These are phyloP conservation scores for Formica aserva DNA, from an alignment of 2,888 invertebrate species.

Conservation along the genomic window DNA sequence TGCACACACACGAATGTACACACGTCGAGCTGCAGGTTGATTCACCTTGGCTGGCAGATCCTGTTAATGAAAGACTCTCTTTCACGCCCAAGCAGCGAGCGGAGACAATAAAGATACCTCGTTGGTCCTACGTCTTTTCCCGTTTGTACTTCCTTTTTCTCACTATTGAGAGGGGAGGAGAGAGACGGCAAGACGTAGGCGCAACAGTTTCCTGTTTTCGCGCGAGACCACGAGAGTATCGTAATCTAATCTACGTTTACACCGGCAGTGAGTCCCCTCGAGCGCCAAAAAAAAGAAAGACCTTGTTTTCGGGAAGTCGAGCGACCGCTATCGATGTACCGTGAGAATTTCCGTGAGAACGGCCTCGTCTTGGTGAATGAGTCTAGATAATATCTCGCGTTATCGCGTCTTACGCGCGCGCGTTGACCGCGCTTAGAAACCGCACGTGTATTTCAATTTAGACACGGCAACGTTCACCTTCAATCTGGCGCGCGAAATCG, in stretches of 20 bases:
- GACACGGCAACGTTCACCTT: neutral
- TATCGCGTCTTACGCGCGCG: neutral
- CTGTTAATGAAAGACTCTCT: conserved; percentile 82
- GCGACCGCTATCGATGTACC: conserved; percentile 40
- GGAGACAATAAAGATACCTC: conserved; percentile 76
- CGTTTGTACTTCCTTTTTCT: conserved; percentile 39
- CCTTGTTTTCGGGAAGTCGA: conserved; percentile 63
- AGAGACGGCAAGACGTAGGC: conserved; percentile 28
- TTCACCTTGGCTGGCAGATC: conserved; percentile 68
- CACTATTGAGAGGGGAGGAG: conserved; percentile 15
- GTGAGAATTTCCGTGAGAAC: conserved; percentile 67
- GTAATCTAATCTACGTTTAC: conserved; percentile 77
- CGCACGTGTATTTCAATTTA: conserved; percentile 21
- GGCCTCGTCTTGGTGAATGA: conserved; percentile 49
- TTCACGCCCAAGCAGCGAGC: conserved; percentile 71
- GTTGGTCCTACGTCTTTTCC: conserved; percentile 39
- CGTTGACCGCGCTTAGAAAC: neutral
- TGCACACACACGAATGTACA: conserved; percentile 51
- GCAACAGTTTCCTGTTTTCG: conserved; percentile 68
- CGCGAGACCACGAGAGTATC: conserved; percentile 53
- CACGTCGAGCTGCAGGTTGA: conserved; percentile 69
- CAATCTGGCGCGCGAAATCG: conserved; percentile 19
- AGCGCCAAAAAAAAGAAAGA: conserved; percentile 63
- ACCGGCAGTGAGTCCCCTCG: conserved; percentile 46
- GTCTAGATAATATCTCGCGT: conserved; percentile 31